phyloP scores from a whole-genome alignment of 1,140 invertebrate genomes.

The Drosophila yakuba region DNA sequence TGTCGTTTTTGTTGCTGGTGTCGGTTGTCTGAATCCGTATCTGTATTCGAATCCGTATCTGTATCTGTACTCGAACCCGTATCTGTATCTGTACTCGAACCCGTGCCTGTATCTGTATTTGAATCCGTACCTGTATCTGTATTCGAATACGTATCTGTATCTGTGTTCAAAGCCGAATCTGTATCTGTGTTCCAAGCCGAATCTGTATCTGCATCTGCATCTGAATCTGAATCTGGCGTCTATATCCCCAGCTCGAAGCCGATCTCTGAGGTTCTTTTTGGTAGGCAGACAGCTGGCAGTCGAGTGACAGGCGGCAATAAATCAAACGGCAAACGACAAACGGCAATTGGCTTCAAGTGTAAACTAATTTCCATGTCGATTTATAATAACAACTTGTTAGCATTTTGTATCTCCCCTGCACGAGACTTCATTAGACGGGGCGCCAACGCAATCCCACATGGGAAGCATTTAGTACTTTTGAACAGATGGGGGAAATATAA shows the following conservation, averaged over 20 bases:
- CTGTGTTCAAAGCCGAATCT: constrained; percentile 1
- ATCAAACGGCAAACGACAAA: constrained; percentile 80
- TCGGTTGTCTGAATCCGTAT: constrained; percentile 31
- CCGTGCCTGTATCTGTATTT: background rate
- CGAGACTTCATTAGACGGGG: constrained; percentile 53
- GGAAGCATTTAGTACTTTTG: constrained; percentile 6
- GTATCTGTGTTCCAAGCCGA: background rate
- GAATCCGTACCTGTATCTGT: too few relatives aligned
- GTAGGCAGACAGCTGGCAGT: constrained; percentile 81
- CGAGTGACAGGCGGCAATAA: constrained; percentile 80
- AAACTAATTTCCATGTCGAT: constrained; percentile 83
- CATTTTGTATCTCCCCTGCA: constrained; percentile 68
- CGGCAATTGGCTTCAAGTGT: constrained; percentile 80
- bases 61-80: constrained; percentile 1
- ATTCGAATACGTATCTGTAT: background rate
- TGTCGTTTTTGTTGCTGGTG: constrained; percentile 12
- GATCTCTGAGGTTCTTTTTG: constrained; percentile 57
- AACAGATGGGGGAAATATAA: background rate
- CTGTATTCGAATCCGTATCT: too few relatives aligned
- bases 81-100: background rate
- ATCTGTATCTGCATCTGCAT: background rate
- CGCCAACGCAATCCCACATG: constrained; percentile 44
- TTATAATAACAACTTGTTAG: constrained; percentile 84
- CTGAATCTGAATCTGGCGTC: constrained; percentile 3
- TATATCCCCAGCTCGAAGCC: constrained; percentile 8